phyloP scores from a whole-genome alignment of 1,140 invertebrate species.

The Zelostemma sp. region DNA sequence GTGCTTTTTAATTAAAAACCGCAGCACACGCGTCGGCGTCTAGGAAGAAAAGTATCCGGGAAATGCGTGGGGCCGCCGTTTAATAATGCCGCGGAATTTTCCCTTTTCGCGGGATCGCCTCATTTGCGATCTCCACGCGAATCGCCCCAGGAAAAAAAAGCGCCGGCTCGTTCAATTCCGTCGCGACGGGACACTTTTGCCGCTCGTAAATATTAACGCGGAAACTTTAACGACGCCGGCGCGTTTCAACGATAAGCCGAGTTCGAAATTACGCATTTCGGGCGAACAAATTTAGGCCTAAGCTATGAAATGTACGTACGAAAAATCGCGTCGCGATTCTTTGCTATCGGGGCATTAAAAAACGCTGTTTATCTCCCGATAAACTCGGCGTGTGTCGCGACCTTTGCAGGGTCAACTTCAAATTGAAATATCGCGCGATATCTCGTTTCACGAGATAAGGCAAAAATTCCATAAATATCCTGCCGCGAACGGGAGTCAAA shows the following conservation, averaged over 20 bases:
- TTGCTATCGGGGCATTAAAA: no score
- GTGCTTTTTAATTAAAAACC: slow-evolving; percentile 10
- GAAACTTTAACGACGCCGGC: slow-evolving; percentile 38
- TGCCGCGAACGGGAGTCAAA: no score
- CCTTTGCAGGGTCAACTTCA: no score
- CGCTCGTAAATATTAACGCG: slow-evolving; percentile 51
- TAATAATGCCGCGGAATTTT: slow-evolving; percentile 2
- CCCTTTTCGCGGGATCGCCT: not conserved
- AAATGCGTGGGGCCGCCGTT: slow-evolving; percentile 5
- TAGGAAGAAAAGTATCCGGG: not conserved
- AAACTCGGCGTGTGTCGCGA: no score
- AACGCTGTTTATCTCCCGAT: no score
- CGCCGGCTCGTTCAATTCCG: slow-evolving; percentile 29
- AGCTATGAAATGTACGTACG: no score
- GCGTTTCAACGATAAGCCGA: slow-evolving; percentile 31
- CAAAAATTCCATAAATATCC: no score
- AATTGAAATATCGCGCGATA: no score
- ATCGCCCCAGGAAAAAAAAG: slow-evolving; percentile 26
- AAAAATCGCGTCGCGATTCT: no score
- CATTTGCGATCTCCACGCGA: slow-evolving; percentile 15
- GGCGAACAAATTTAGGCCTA: no score
- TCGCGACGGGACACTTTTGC: slow-evolving; percentile 45
- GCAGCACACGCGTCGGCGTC: not conserved
- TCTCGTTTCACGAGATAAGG: no score
- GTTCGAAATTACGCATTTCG: not conserved